Base-by-base conservation (phyloP, 2,113 vertebrate genomes). In the Choloepus hoffmanni region DNA sequence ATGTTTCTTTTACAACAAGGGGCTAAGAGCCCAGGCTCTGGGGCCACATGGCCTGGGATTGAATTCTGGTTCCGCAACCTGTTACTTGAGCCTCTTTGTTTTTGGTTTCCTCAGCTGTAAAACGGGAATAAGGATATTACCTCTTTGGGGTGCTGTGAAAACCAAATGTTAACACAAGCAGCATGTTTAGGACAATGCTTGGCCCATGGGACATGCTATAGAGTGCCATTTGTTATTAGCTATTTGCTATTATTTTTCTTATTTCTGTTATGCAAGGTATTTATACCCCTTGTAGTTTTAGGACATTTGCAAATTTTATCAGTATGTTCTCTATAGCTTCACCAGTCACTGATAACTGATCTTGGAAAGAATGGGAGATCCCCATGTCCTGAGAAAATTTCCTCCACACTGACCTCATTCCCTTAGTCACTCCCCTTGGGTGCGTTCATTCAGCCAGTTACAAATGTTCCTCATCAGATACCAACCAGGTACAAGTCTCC, bases 81-180 rank as follows among this genome's bases (percentile, higher is more conserved):
- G 45, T 63, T 40, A 43, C 53, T 18, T 85, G 60, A 48, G 62
- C 26, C 18, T 74, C 60, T 93, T 28, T 18, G 33, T 43, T 45
- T n/a, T 91, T 60, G 40, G 50, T 81, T 91, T 77, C 76, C n/a
- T 45, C 55, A 36, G 77, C 90, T 95, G 77, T 81, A 81, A 85
- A 70, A 93, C 15, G 45, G 73, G 60, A 62, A 65, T 33, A 30
- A 70, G 15, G 23, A 13, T 79, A 21, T 68, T 21, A 55, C 6
- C 68, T 90, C n/a, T 48, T 0, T 21, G 48, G 33, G 58, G 53
- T 79, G 40, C 63, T 79, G 50, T 43, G 23, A 73, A 62, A 55
- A n/a, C 50, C 8, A 79, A 92, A 76, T 23, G 62, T 55, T 36
- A 58, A 58, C 63, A 21, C 28, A 26, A 1, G 15, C 8, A 8